A percentile compares a stretch with the other conserved stretches of the same genome.
These are phyloP conservation scores for Drepana falcataria DNA, from an alignment of 2,888 invertebrate genomes.

Conservation along the genomic window DNA sequence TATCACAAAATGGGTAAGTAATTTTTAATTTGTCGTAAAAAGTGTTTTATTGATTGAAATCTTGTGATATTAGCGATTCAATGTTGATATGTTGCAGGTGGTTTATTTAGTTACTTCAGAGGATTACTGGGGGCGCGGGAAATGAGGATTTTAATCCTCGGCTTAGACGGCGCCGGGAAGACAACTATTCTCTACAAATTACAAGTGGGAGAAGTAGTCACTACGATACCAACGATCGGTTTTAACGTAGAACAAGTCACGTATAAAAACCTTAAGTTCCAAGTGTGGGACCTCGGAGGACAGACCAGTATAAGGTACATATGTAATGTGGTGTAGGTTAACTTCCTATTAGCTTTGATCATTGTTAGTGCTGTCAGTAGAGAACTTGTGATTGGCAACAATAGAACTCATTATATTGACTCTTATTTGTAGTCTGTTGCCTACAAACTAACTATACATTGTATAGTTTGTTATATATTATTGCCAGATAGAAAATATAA, in stretches of 20 bases:
- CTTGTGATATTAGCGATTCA: slow-evolving; percentile 10
- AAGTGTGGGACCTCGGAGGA: slow-evolving; percentile 99
- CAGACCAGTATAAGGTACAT: slow-evolving; percentile 97
- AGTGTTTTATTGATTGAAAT: slow-evolving; percentile 18
- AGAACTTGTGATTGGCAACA: background rate
- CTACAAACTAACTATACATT: too few species aligned
- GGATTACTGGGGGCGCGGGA: slow-evolving; percentile 97
- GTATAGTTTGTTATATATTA: too few species aligned
- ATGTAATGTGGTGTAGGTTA: slow-evolving; percentile 27
- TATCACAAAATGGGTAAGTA: slow-evolving; percentile 69
- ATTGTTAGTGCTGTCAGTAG: slow-evolving; percentile 4
- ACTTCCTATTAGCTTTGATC: slow-evolving; percentile 12
- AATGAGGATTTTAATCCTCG: slow-evolving; percentile 98
- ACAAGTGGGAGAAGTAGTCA: slow-evolving; percentile 99
- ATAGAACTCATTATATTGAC: background rate
- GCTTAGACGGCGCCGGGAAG: slow-evolving; percentile 99
- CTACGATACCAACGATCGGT: slow-evolving; percentile 98
- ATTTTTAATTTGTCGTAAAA: slow-evolving; percentile 27
- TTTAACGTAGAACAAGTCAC: slow-evolving; percentile 99
- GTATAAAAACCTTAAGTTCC: slow-evolving; percentile 99
- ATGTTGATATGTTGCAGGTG: slow-evolving; percentile 82
- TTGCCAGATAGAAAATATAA: too few species aligned
- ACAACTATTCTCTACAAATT: slow-evolving; percentile 98
- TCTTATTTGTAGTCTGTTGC: too few species aligned
- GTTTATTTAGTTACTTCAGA: slow-evolving; percentile 97